phyloP scores from a whole-genome alignment of 2,113 vertebrate species.

The Osmerus mordax region DNA sequence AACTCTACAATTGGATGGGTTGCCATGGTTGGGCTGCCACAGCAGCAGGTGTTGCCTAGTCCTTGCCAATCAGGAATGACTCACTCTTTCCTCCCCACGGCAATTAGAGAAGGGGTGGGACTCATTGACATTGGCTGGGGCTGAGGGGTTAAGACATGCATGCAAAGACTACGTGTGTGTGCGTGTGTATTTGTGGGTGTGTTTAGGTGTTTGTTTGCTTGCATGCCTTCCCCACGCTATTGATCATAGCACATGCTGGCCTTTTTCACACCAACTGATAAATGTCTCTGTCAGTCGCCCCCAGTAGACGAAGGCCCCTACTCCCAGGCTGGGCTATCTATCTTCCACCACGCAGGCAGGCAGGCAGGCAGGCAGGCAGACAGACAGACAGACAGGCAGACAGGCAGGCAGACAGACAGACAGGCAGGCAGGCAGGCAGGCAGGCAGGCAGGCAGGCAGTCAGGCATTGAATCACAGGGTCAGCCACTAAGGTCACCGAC shows the following conservation, averaged over 20 bases:
- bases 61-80: slow-evolving; percentile 6
- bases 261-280: slow-evolving; percentile 5
- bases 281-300: slow-evolving; percentile 6
- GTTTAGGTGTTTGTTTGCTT: background rate
- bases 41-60: background rate
- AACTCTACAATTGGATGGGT: background rate
- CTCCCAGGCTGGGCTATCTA: background rate
- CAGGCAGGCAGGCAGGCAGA: background rate
- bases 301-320: background rate
- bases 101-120: slow-evolving; percentile 1
- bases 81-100: background rate
- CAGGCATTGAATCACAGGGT: background rate
- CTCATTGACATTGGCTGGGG: background rate
- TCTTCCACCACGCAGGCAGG: background rate
- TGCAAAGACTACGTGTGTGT: background rate
- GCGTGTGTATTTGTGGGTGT: background rate
- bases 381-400: background rate
- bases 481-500: background rate
- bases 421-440: background rate
- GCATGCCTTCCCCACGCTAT: no score
- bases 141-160: background rate
- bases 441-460: background rate
- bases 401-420: background rate
- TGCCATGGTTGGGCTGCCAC: background rate
- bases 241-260: background rate